Conservation (phyloP, 2,888 invertebrate genomes). For the Pristionchus entomophagus region DNA sequence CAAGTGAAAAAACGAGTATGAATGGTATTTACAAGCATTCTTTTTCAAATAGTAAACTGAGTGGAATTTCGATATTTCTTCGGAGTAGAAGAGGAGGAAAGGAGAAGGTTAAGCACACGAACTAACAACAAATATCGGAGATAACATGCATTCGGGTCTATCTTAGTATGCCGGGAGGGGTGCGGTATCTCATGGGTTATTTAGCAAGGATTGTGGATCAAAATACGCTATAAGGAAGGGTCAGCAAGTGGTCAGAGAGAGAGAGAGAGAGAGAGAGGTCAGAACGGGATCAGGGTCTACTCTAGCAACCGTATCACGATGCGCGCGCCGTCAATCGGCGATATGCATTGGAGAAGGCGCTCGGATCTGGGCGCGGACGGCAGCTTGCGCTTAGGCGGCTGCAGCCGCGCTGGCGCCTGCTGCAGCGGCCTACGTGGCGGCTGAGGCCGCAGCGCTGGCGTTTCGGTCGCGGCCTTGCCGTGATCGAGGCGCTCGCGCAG, state of each 20-base stretch:
- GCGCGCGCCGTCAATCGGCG: constrained; percentile 30
- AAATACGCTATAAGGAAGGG: neutral
- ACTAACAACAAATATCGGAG: neutral
- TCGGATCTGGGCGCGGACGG: neutral
- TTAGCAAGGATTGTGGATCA: neutral
- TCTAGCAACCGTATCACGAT: constrained; percentile 20
- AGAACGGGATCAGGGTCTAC: neutral
- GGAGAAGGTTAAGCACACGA: neutral
- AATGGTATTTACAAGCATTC: constrained; percentile 6
- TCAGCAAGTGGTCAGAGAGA: no score
- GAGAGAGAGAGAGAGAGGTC: no score
- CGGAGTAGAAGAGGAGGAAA: neutral
- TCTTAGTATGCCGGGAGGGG: neutral
- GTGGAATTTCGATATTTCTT: constrained; percentile 27
- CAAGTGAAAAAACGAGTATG: neutral
- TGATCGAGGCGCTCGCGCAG: constrained; percentile 37
- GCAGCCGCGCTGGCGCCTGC: neutral
- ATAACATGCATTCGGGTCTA: neutral
- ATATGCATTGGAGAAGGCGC: constrained; percentile 13
- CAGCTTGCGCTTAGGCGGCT: neutral
- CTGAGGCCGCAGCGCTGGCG: neutral
- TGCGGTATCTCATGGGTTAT: neutral
- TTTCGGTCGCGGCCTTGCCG: neutral
- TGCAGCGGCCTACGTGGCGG: neutral
- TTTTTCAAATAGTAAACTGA: neutral